These are phyloP conservation scores for Scaptomyza tumidula DNA, from an alignment of 2,888 invertebrate species.

Conservation along the genomic window DNA sequence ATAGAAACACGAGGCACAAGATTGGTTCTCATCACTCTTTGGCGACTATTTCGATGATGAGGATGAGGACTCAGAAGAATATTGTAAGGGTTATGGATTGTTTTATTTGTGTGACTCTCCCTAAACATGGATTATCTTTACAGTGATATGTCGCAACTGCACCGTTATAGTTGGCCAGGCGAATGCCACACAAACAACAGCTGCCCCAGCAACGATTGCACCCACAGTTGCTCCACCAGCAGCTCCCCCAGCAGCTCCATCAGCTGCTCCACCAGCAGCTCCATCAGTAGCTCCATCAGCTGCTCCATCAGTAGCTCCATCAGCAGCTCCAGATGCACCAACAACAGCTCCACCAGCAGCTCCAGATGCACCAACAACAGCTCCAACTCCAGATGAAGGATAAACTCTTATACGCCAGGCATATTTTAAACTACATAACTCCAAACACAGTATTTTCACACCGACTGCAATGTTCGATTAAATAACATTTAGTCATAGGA, in stretches of 20 bases:
- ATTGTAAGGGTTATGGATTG: constrained; percentile 41
- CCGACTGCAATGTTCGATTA: not conserved
- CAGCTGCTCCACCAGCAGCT: not conserved
- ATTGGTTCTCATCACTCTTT: constrained; percentile 43
- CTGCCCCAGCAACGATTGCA: constrained; percentile 9
- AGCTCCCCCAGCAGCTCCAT: not conserved
- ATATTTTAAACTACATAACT: not conserved
- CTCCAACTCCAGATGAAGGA: too few species aligned
- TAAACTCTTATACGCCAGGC: not conserved
- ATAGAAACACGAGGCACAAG: constrained; percentile 41
- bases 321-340: not conserved
- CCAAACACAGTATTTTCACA: not conserved
- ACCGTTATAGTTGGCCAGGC: constrained; percentile 61
- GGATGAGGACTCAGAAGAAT: constrained; percentile 41
- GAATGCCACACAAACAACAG: constrained; percentile 14
- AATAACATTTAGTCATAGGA: not conserved
- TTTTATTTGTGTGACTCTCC: not conserved
- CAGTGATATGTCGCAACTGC: constrained; percentile 76
- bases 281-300: constrained; percentile 4
- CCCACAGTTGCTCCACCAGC: constrained; percentile 13
- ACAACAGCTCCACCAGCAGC: too few species aligned
- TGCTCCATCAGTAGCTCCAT: constrained; percentile 8
- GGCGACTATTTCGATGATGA: constrained; percentile 43
- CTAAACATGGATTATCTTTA: not conserved
- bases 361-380: not conserved